These are phyloP conservation scores for Paramormyrops kingsleyae DNA, from an alignment of 2,113 vertebrate species.

Conservation along the genomic window DNA sequence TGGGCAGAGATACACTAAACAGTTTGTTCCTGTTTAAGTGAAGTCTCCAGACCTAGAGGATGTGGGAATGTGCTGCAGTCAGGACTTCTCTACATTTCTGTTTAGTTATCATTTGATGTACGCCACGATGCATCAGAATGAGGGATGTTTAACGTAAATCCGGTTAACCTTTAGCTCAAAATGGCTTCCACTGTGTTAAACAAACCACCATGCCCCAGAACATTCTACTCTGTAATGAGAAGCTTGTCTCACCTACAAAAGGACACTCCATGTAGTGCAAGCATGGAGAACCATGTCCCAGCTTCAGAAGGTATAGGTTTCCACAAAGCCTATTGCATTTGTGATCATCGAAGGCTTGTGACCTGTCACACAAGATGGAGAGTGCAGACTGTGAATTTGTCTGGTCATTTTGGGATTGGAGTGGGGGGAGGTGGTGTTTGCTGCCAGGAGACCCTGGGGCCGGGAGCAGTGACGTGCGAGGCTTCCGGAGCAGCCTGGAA, in stretches of 20 bases:
- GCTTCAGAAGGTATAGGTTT: not conserved
- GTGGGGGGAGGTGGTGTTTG: not conserved
- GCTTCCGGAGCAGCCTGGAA: not conserved
- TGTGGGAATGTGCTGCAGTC: not conserved
- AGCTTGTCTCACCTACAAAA: not conserved
- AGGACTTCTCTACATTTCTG: not conserved
- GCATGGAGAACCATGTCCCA: not conserved
- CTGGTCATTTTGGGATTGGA: not conserved
- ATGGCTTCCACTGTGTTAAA: not conserved
- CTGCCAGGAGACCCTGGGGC: no score
- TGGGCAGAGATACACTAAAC: not conserved
- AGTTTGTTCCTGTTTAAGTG: slow-evolving; percentile 13
- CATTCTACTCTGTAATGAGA: not conserved
- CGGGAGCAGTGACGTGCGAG: not conserved
- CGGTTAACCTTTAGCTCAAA: not conserved
- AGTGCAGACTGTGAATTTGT: not conserved
- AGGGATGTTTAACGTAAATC: not conserved
- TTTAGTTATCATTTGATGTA: not conserved
- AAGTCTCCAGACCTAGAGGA: not conserved
- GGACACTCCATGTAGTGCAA: not conserved
- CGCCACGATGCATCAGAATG: not conserved
- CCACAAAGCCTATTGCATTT: not conserved
- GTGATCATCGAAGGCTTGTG: not conserved
- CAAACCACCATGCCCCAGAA: not conserved
- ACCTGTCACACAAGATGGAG: not conserved